These are phyloP conservation scores for Tiliqua scincoides DNA, from an alignment of 2,113 vertebrate genomes.

Conservation along the genomic window DNA sequence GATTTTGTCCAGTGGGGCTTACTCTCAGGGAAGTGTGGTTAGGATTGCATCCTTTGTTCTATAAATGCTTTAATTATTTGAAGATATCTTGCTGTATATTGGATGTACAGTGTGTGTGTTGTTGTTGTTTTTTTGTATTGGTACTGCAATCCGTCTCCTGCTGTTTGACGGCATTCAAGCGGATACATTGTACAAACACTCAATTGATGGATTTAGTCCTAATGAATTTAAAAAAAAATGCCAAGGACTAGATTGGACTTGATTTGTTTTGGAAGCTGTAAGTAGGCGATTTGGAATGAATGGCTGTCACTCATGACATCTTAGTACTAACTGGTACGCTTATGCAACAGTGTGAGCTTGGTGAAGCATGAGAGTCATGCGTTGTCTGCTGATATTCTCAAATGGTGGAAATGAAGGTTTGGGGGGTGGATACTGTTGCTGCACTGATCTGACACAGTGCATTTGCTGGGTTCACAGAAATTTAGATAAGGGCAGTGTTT, in stretches of 20 bases:
- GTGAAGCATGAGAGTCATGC: not conserved
- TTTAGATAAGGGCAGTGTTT: not conserved
- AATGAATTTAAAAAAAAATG: accelerated
- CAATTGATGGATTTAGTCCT: not conserved
- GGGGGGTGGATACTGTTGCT: not conserved
- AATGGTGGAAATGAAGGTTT: not conserved
- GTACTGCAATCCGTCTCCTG: too few species aligned
- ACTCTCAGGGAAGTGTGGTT: too few species aligned
- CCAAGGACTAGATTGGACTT: not conserved
- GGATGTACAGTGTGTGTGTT: too few species aligned
- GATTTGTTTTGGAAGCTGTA: not conserved
- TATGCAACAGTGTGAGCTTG: not conserved
- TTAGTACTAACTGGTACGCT: not conserved
- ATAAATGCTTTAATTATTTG: too few species aligned
- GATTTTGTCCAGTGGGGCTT: too few species aligned
- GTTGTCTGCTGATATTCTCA: not conserved
- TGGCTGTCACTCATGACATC: accelerated
- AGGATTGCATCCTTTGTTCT: too few species aligned
- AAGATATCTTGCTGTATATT: too few species aligned
- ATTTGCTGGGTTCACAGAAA: not conserved
- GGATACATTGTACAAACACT: too few species aligned
- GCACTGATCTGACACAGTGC: not conserved
- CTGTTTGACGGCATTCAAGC: accelerated
- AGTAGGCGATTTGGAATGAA: accelerated
- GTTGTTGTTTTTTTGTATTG: too few species aligned